Evolutionary conservation across 2,113 vertebrate species (phyloP), one percentile per base, ranked within the genome.

Genomic region (Amazona guildingii): DNA sequence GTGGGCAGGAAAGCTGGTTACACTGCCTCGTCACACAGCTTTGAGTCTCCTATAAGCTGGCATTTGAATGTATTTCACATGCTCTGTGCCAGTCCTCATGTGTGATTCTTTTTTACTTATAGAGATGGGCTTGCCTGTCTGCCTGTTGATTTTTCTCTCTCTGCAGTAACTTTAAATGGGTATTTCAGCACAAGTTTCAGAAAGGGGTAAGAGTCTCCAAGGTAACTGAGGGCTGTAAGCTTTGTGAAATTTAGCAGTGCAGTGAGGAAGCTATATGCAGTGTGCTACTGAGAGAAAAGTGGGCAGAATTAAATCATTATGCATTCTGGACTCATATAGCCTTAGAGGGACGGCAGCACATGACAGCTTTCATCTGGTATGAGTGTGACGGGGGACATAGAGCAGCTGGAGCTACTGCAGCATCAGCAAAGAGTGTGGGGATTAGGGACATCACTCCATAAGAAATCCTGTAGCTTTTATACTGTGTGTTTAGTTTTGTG

Each of bases 361-460:
- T 44, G 67, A 43, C 67, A 88, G 59, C 31, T 72, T 44, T 85
- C 74, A 61, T 72, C 67, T 94, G 78, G 52, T 46, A 52, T 0
- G 5, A 29, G 43, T 68, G 74, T 72, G 43, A 90, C 15, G 51
- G 7, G 84, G 87, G 35, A 87, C 18, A 27, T 1, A 52, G 77
- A 84, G 77, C 59, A 83, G 67, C 77, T 91, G 90, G 69, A 92
- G 66, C 51, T 91, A 43, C 62, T 29, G 43, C 61, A 78, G 29
- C 13, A 1, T 11, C 10, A 52, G 82, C 67, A 90, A 51, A 95
- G 57, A 52, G 8, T 70, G 14, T 23, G 31, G 41, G 44, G 73
- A 57, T 37, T 49, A 48, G 57, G 29, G 73, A 46, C 19, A 29
- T 24, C 1, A 6, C 19, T 77, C 54, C 41, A 1, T 13, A 31